A percentile compares a stretch with the other conserved stretches of the same genome.
Evolutionary conservation across 2,888 invertebrate genomes (phyloP).

Genomic region (Resseliella maxima): DNA sequence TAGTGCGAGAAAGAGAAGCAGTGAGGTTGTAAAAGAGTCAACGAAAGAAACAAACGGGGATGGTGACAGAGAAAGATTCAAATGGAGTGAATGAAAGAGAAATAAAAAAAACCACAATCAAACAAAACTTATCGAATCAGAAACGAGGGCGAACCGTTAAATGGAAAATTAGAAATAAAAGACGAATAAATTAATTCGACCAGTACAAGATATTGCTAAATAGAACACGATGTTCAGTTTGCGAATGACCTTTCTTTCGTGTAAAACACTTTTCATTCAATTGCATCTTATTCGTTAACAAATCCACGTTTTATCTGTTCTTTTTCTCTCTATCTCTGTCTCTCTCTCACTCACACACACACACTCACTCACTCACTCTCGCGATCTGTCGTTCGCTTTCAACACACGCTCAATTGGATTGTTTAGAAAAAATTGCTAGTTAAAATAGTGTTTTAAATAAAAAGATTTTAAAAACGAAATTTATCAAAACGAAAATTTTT

Average conservation of each 20-base stretch:
- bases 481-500: too few species aligned
- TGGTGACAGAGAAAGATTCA: neutral
- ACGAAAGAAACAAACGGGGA: neutral
- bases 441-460: too few species aligned
- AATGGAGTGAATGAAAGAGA: neutral
- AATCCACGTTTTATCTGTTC: neutral
- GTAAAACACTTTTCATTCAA: constrained; percentile 34
- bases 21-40: neutral
- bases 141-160: constrained; percentile 46
- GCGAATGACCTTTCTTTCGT: constrained; percentile 55
- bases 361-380: too few species aligned
- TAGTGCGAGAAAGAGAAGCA: neutral
- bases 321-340: neutral
- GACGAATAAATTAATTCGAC: constrained; percentile 55
- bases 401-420: too few species aligned
- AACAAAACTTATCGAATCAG: neutral
- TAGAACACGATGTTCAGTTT: constrained; percentile 54
- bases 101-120: neutral
- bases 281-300: neutral
- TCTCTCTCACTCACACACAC: neutral
- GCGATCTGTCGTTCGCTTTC: too few species aligned
- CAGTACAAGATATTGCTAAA: constrained; percentile 56
- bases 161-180: constrained; percentile 39
- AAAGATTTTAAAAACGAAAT: too few species aligned
- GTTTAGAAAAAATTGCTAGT: too few species aligned